Percentiles rank a stretch among this genome's conserved stretches.
Evolutionary conservation across 2,797 vertebrate species (phyloP).

Genomic region (Cossypha dichroa): DNA sequence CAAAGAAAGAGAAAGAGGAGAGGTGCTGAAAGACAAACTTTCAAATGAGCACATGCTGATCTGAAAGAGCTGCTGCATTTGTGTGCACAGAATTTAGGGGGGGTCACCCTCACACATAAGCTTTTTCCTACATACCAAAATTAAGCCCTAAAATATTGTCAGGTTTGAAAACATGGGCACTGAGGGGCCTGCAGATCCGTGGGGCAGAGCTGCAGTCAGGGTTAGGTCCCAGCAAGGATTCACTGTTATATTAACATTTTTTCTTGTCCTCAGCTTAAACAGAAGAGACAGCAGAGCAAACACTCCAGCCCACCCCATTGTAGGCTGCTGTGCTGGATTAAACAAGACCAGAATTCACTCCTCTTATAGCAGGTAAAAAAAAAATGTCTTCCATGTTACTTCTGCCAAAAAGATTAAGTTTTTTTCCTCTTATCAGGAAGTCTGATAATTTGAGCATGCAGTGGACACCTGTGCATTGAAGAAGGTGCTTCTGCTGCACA

Average conservation of each 20-base stretch:
- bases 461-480: not conserved
- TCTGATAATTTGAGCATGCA: not conserved
- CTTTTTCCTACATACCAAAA: not conserved
- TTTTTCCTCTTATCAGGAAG: not conserved
- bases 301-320: not conserved
- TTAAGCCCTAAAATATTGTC: not conserved
- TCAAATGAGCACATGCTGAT: not conserved
- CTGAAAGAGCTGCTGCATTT: not conserved
- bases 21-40: not conserved
- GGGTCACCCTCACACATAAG: not conserved
- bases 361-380: not conserved
- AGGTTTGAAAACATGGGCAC: not conserved
- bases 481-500: not conserved
- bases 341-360: not conserved
- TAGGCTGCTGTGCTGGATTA: not conserved
- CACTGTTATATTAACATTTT: not conserved
- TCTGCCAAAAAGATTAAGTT: not conserved
- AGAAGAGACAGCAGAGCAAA: not conserved
- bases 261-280: not conserved
- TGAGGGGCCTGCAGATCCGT: fast-evolving
- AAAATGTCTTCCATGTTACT: not conserved
- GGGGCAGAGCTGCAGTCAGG: not conserved
- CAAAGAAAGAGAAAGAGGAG: not conserved
- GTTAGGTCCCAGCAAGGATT: not conserved
- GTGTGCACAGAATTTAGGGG: not conserved